A percentile compares a stretch with the other conserved stretches of the same genome.
These are phyloP conservation scores for Adelphocoris suturalis DNA, from an alignment of 2,888 invertebrate species.

Conservation along the genomic window DNA sequence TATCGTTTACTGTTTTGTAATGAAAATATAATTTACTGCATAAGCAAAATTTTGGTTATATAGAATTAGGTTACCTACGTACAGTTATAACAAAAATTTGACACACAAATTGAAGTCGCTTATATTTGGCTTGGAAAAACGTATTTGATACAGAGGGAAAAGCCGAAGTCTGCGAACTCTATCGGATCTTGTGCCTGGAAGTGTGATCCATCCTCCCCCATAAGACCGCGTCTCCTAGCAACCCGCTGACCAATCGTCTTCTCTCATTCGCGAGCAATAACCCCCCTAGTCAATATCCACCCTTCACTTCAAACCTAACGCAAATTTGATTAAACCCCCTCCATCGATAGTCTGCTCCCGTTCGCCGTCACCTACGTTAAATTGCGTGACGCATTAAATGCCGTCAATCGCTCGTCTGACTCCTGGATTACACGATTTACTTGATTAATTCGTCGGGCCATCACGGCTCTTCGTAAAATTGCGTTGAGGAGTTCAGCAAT, in stretches of 20 bases:
- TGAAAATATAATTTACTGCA: no score
- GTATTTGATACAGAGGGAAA: conserved; percentile 7
- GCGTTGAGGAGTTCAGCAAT: no score
- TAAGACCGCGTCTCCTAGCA: conserved; percentile 72
- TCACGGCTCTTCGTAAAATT: no score
- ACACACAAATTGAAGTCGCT: no score
- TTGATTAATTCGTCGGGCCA: no score
- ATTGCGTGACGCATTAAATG: conserved; percentile 12
- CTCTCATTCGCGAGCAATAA: conserved; percentile 71
- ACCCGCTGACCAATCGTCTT: conserved; percentile 73
- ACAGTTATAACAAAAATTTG: no score
- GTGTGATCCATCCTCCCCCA: conserved; percentile 55
- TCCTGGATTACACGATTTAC: not conserved
- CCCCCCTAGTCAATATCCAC: conserved; percentile 72
- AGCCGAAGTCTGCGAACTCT: conserved; percentile 41
- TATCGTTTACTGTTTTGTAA: no score
- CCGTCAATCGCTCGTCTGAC: conserved; percentile 13
- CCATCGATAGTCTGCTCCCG: conserved; percentile 30
- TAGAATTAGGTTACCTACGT: no score
- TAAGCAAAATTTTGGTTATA: no score
- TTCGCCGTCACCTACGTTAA: conserved; percentile 36
- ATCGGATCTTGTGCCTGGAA: conserved; percentile 57
- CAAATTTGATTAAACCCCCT: conserved; percentile 71
- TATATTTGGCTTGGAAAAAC: no score
- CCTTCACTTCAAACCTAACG: conserved; percentile 53